These are phyloP conservation scores for Stegana nigrithorax DNA, from an alignment of 2,888 invertebrate genomes.

Conservation along the genomic window DNA sequence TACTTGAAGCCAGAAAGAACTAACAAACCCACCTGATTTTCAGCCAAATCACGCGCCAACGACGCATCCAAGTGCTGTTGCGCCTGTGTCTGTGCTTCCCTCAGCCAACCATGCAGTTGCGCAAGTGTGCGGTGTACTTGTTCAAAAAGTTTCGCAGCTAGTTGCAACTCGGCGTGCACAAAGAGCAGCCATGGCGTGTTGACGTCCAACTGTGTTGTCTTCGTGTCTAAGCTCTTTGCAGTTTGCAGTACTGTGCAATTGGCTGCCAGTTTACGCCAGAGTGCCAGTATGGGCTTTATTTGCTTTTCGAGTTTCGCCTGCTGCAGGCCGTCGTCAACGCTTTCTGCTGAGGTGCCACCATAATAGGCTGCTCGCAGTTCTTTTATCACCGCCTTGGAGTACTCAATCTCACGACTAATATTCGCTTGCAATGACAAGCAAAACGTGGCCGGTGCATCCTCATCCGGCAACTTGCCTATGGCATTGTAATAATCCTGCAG, in stretches of 20 bases:
- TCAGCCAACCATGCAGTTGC: conserved; percentile 53
- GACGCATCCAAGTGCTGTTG: conserved; percentile 41
- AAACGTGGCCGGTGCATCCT: conserved; percentile 64
- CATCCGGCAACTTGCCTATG: conserved; percentile 61
- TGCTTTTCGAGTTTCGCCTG: conserved; percentile 71
- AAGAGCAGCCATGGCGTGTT: conserved; percentile 63
- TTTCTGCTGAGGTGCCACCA: conserved; percentile 31
- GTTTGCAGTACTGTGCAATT: conserved; percentile 54
- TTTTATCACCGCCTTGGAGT: conserved; percentile 58
- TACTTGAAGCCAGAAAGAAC: background rate
- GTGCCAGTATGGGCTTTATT: conserved; percentile 77
- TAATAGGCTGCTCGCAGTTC: conserved; percentile 57
- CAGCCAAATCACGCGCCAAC: conserved; percentile 50
- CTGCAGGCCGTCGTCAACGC: conserved; percentile 3
- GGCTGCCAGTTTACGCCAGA: conserved; percentile 85
- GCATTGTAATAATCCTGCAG: conserved; percentile 64
- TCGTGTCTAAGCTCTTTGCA: conserved; percentile 43
- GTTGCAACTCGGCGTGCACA: conserved; percentile 58
- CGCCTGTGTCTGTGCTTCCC: conserved; percentile 41
- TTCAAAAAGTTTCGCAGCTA: conserved; percentile 56
- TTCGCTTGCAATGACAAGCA: conserved; percentile 65
- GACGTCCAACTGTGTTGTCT: conserved; percentile 32
- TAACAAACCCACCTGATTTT: conserved; percentile 52
- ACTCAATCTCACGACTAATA: conserved; percentile 59
- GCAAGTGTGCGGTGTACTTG: conserved; percentile 63